A percentile compares a stretch with the other conserved stretches of the same genome.
These are phyloP conservation scores for Xenentodon cancila DNA, from an alignment of 2,797 vertebrate species.

Conservation along the genomic window DNA sequence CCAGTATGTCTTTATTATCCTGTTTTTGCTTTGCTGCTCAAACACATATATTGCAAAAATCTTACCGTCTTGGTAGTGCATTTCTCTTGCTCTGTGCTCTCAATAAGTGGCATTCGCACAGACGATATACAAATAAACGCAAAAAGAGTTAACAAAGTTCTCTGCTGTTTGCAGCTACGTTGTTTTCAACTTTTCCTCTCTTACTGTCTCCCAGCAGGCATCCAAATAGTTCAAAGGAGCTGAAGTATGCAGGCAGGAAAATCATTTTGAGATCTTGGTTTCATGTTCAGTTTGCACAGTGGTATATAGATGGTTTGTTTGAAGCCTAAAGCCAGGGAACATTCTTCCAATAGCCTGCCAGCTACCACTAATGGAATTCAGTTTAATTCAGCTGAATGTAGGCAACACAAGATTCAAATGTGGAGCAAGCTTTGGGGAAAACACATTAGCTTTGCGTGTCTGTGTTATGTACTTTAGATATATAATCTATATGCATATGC, in stretches of 20 bases:
- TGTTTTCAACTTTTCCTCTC: slow-evolving; percentile 51
- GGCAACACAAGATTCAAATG: slow-evolving; percentile 68
- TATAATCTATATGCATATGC: neutral
- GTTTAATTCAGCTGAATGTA: slow-evolving; percentile 69
- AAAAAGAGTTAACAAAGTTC: slow-evolving; percentile 12
- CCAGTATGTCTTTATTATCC: slow-evolving; percentile 22
- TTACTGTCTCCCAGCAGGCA: slow-evolving; percentile 45
- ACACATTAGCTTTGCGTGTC: slow-evolving; percentile 18
- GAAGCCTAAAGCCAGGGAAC: slow-evolving; percentile 80
- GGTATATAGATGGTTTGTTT: slow-evolving; percentile 79
- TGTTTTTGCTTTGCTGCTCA: slow-evolving; percentile 42
- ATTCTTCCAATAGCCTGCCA: slow-evolving; percentile 83
- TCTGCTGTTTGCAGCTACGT: slow-evolving; percentile 18
- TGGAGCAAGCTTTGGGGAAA: slow-evolving; percentile 37
- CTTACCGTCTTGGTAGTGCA: slow-evolving; percentile 11
- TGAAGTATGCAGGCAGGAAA: slow-evolving; percentile 76
- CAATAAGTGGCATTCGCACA: slow-evolving; percentile 1
- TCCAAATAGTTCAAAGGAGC: slow-evolving; percentile 77
- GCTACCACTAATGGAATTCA: slow-evolving; percentile 80
- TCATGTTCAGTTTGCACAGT: slow-evolving; percentile 79
- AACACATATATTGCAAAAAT: slow-evolving; percentile 28
- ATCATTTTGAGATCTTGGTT: slow-evolving; percentile 78
- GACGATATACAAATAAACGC: slow-evolving; percentile 8
- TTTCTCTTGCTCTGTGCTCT: slow-evolving; percentile 9
- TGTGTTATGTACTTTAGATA: neutral